Base-by-base conservation (phyloP, 2,888 invertebrate species). In the Drosophila kambysellisi region DNA sequence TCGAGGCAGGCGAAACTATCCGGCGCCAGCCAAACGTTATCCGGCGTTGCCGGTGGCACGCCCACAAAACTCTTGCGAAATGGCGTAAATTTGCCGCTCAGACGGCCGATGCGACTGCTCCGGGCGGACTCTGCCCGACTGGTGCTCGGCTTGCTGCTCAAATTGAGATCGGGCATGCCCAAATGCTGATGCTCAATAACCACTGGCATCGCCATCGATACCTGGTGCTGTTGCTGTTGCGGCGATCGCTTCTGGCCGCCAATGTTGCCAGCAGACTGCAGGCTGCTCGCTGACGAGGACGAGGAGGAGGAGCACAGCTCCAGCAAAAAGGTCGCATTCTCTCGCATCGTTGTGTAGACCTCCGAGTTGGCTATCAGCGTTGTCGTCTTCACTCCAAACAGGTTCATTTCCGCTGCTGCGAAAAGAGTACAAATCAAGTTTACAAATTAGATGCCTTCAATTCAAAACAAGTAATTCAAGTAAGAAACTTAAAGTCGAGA, bases 271-370 rank as follows among this genome's bases (percentile, higher is more conserved):
- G 12, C n/a, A 9, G 15, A 37, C 30, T 30, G 57, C 37, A 29
- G 41, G 32, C 46, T 39, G 53, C 39, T 41, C 12, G 41, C 15
- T 41, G 20, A 33, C 32, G 5, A 11, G 6, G 67, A 15, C 6
- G 86, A 74, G 3, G 83, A 97, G 0, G 85, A 83, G 8, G 83
- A 84, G 70, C 97, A 97, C 62, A 99, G 93, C 91, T 99, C 98
- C 70, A 99, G 94, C 15, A 99, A 93, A 92, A 99, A 99, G 93
- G 98, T 95, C 0, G 99, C 98, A 92, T 99, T 99, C 91, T 98
- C 98, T 85, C 96, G 97, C 95, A 99, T 97, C 7, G 96, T 95
- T 37, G 92, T 92, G 58, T 93, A 93, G n/a, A 93, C 92, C 72
- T 93, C 93, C 0, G 93, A 91, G 61, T 93, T 93, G 25, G 93